phyloP scores from a whole-genome alignment of 2,888 invertebrate genomes.

The Papilio protenor region DNA sequence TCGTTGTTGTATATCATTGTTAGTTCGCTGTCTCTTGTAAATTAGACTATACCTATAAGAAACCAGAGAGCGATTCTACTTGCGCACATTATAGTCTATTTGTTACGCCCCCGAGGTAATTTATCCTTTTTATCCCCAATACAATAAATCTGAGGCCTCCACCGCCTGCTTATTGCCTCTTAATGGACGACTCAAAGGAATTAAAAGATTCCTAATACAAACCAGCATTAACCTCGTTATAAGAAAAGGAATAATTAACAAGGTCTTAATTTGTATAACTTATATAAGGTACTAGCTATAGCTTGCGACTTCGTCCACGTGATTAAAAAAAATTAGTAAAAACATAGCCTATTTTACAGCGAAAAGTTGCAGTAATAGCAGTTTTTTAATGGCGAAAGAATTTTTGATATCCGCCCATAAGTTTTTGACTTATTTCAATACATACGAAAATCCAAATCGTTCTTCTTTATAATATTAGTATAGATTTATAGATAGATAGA shows the following conservation, averaged over 20 bases:
- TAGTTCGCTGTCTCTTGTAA: conserved; percentile 7
- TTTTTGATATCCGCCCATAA: no score
- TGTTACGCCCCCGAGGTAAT: conserved; percentile 37
- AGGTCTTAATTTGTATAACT: not conserved
- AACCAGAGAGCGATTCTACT: conserved; percentile 28
- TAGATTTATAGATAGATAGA: no score
- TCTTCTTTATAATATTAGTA: no score
- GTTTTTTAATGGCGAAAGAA: no score
- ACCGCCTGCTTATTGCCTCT: conserved; percentile 26
- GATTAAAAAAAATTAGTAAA: no score
- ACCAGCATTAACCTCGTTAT: not conserved
- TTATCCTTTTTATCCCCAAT: conserved; percentile 39
- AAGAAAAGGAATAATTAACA: not conserved
- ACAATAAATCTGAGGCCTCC: conserved; percentile 35
- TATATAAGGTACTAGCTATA: not conserved
- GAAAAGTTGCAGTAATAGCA: no score
- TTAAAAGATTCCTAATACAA: conserved; percentile 24
- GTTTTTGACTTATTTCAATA: no score
- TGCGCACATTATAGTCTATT: conserved; percentile 39
- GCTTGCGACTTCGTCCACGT: no score
- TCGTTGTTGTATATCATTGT: not conserved
- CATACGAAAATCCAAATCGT: no score
- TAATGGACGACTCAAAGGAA: conserved; percentile 19
- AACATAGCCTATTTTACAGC: no score
- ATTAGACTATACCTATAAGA: conserved; percentile 14